phyloP scores from a whole-genome alignment of 2,113 vertebrate species.

The Takifugu flavidus region DNA sequence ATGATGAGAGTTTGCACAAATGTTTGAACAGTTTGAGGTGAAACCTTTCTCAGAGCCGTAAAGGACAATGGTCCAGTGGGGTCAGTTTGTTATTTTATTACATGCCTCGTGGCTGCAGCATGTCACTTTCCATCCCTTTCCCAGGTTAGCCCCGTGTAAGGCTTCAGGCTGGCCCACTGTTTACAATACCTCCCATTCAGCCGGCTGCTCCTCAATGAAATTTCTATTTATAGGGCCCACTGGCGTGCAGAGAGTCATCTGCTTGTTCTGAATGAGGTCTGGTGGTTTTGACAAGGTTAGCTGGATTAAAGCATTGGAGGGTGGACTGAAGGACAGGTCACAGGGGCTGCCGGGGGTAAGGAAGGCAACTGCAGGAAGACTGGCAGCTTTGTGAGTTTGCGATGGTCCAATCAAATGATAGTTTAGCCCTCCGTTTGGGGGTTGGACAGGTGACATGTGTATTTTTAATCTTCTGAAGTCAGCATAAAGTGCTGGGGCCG shows the following conservation, averaged over 20 bases:
- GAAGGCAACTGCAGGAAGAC: constrained; percentile 53
- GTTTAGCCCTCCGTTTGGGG: neutral
- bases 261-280: constrained; percentile 75
- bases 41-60: constrained; percentile 20
- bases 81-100: constrained; percentile 55
- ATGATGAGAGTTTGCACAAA: constrained; percentile 7
- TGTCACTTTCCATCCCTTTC: constrained; percentile 70
- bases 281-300: constrained; percentile 75
- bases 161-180: constrained; percentile 64
- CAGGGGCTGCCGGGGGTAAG: constrained; percentile 48
- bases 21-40: constrained; percentile 18
- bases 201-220: constrained; percentile 73
- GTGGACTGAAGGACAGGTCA: constrained; percentile 63
- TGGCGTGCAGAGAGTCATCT: constrained; percentile 69
- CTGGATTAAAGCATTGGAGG: constrained; percentile 58
- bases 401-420: constrained; percentile 30
- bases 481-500: no score
- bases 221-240: constrained; percentile 73
- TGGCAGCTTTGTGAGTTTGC: constrained; percentile 46
- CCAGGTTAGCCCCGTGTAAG: constrained; percentile 65
- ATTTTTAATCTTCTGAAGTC: no score
- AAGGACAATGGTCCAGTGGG: constrained; percentile 36
- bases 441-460: constrained; percentile 45
- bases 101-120: constrained; percentile 51
- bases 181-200: constrained; percentile 75